Evolutionary conservation across 2,888 invertebrate genomes (phyloP), one percentile per base, ranked within the genome.

Genomic region (Acrobasis consociella): DNA sequence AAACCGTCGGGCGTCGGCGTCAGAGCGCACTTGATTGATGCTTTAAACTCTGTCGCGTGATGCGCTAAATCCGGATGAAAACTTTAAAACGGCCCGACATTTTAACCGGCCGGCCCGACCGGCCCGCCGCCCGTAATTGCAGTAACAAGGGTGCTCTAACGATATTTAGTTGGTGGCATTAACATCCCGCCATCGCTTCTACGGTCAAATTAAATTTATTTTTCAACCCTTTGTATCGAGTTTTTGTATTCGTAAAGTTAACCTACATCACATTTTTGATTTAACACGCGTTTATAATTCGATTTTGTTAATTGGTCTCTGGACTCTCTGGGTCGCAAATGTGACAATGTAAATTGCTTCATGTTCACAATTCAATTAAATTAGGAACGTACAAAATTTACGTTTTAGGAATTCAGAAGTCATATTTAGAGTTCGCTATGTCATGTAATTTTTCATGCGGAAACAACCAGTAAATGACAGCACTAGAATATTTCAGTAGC

Each of bases 121-220:
- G 46, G 70, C 67, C 69, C 68, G 69, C 70, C 78, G 68, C 72
- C 69, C 81, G 82, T 89, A 88, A 89, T 89, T 87, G 86, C 85
- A 83, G 84, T 84, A 88, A 90, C 91, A 87, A 89, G 88, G 87
- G 89, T 87, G 82, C 87, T 88, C 86, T 87, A 90, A 89, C 87
- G 81, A 87, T 85, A 87, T 90, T 89, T 88, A 86, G 86, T 84
- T 80, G 76, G 79, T 76, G 81, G 84, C 84, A 86, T 87, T 88
- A 87, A 83, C 80, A 85, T 83, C 82, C 84, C 77, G 78, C 75
- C 77, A 78, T 80, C 82, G 81, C 80, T 76, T 74, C 81, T 83
- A 78, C 73, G 73, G 79, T 85, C 85, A 85, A 84, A 87, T 86
- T 85, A 82, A 85, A 85, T 86, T 81, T 82, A 86, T 86, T 82